Evolutionary conservation across 2,888 invertebrate species (phyloP).

Genomic region (Macaria notata): DNA sequence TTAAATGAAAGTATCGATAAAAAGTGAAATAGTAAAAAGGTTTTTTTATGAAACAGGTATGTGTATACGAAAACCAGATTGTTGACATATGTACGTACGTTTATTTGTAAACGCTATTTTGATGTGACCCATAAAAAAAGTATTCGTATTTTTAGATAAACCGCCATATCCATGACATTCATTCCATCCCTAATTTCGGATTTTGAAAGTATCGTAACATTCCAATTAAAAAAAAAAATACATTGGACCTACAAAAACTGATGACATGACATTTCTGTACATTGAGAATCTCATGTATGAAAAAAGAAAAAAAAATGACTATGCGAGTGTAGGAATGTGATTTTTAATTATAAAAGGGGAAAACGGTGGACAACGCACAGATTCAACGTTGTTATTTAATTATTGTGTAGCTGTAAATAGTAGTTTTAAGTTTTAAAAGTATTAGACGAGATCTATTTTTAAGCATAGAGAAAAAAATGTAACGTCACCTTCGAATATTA

Average conservation of each 20-base stretch:
- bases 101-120: too few relatives aligned
- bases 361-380: constrained; percentile 35
- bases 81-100: too few relatives aligned
- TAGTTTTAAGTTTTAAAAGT: constrained; percentile 62
- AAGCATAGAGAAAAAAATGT: constrained; percentile 53
- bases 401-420: constrained; percentile 66
- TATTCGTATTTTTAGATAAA: constrained; percentile 7
- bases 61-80: too few relatives aligned
- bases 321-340: constrained; percentile 32
- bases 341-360: constrained; percentile 27
- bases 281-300: constrained; percentile 57
- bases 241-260: constrained; percentile 33
- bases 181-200: constrained; percentile 35
- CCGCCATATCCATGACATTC: constrained; percentile 31
- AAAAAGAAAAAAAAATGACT: constrained; percentile 14
- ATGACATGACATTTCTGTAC: constrained; percentile 43
- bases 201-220: constrained; percentile 41
- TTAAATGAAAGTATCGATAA: constrained; percentile 3
- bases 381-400: constrained; percentile 43
- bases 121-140: background rate
- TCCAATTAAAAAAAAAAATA: constrained; percentile 39
- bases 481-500: constrained; percentile 59
- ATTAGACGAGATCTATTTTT: constrained; percentile 68
- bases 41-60: too few relatives aligned
- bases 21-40: too few relatives aligned